Conservation (phyloP, 1,140 invertebrate species). For the Pseudomyrmex sp. region DNA sequence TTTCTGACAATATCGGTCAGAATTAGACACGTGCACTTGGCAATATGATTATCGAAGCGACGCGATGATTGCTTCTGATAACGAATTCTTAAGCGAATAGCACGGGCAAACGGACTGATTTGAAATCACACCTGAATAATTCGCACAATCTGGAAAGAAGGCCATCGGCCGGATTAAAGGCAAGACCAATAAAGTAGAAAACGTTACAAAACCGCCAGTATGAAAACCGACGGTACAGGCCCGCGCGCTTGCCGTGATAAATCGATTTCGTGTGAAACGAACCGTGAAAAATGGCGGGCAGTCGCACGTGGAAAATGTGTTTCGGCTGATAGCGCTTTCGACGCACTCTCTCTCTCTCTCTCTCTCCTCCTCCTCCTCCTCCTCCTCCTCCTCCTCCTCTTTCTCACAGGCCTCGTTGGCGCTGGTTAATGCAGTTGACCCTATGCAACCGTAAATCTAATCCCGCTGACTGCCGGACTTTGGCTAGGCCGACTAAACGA, state of each 20-base stretch:
- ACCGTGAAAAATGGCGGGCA: constrained; percentile 75
- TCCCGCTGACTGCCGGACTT: constrained; percentile 31
- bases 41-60: neutral
- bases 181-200: constrained; percentile 59
- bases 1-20: neutral
- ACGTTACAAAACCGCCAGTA: constrained; percentile 53
- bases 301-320: constrained; percentile 75
- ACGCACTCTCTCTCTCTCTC: constrained; percentile 35
- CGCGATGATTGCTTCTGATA: neutral
- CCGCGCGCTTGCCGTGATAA: constrained; percentile 65
- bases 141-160: constrained; percentile 47
- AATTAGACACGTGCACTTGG: too few species aligned
- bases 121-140: constrained; percentile 53
- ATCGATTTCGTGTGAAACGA: constrained; percentile 74
- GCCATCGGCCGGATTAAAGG: constrained; percentile 52
- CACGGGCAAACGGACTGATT: neutral
- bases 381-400: neutral
- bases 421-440: constrained; percentile 69
- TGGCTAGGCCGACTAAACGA: constrained; percentile 44
- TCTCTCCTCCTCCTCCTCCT: neutral
- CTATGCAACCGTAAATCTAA: constrained; percentile 69
- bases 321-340: constrained; percentile 72
- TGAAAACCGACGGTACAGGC: constrained; percentile 52
- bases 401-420: constrained; percentile 31
- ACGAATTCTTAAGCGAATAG: constrained; percentile 11